Conservation (phyloP, 2,888 invertebrate species). For the Lysandra bellargus region DNA sequence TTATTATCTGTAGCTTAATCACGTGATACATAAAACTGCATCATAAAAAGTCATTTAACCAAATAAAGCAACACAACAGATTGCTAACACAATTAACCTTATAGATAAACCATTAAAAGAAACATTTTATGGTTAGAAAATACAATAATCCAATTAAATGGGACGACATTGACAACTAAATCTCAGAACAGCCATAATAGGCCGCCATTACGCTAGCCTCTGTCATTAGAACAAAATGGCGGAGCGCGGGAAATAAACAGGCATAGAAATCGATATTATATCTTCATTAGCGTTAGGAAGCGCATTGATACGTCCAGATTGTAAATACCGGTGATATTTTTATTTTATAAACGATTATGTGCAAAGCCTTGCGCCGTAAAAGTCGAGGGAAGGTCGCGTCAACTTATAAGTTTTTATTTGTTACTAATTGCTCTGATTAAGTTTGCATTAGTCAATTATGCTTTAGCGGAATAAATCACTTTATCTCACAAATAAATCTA, state of each 20-base stretch:
- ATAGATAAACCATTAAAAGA: slow-evolving; percentile 33
- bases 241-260: slow-evolving; percentile 70
- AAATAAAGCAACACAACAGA: slow-evolving; percentile 1
- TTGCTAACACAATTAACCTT: slow-evolving; percentile 16
- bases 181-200: slow-evolving; percentile 74
- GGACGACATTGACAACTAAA: slow-evolving; percentile 75
- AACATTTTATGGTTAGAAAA: slow-evolving; percentile 56
- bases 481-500: slow-evolving; percentile 2
- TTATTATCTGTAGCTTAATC: not conserved
- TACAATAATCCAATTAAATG: slow-evolving; percentile 75
- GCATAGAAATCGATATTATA: slow-evolving; percentile 76
- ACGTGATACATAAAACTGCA: not conserved
- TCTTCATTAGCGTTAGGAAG: slow-evolving; percentile 76
- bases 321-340: slow-evolving; percentile 75
- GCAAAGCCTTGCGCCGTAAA: slow-evolving; percentile 39
- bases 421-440: slow-evolving; percentile 26
- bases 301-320: slow-evolving; percentile 77
- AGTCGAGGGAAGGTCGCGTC: not conserved
- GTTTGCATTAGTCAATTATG: slow-evolving; percentile 6
- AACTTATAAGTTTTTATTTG: slow-evolving; percentile 23
- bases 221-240: slow-evolving; percentile 70
- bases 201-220: slow-evolving; percentile 72
- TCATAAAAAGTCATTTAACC: not conserved
- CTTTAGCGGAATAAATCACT: slow-evolving; percentile 19
- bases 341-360: slow-evolving; percentile 58